Conservation (phyloP, 2,113 vertebrate species). For the Eulemur rufifrons region DNA sequence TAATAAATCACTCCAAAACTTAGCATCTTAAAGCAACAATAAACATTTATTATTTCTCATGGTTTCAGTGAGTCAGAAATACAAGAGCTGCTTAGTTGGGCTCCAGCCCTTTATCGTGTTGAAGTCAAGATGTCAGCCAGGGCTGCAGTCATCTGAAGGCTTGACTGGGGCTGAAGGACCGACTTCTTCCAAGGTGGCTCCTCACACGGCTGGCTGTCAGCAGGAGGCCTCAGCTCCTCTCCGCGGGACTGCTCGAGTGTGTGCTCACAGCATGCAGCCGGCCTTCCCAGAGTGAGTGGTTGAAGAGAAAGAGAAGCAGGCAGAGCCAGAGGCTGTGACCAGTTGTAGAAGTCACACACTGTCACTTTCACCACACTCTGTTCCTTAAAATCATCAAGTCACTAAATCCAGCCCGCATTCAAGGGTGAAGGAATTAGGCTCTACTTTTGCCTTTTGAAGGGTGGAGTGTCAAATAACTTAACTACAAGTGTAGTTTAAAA, state of each 20-base stretch:
- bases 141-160: neutral
- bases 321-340: neutral
- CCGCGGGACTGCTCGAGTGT: neutral
- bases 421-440: neutral
- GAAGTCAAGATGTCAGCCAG: neutral
- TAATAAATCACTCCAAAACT: neutral
- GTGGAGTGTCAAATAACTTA: neutral
- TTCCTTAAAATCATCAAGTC: fast-evolving
- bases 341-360: fast-evolving
- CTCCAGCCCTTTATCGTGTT: neutral
- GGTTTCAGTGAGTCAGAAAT: neutral
- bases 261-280: neutral
- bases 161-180: neutral
- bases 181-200: neutral
- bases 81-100: too few species aligned
- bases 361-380: neutral
- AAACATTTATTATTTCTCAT: neutral
- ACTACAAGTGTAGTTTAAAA: neutral
- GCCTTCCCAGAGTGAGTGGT: neutral
- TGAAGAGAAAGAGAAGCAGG: neutral
- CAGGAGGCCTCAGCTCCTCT: neutral
- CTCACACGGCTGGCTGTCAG: neutral
- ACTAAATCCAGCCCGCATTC: neutral
- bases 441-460: neutral
- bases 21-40: neutral